A percentile compares a stretch with the other conserved stretches of the same genome.
phyloP scores from a whole-genome alignment of 2,888 invertebrate genomes.

The Kryphioiulus occultus region DNA sequence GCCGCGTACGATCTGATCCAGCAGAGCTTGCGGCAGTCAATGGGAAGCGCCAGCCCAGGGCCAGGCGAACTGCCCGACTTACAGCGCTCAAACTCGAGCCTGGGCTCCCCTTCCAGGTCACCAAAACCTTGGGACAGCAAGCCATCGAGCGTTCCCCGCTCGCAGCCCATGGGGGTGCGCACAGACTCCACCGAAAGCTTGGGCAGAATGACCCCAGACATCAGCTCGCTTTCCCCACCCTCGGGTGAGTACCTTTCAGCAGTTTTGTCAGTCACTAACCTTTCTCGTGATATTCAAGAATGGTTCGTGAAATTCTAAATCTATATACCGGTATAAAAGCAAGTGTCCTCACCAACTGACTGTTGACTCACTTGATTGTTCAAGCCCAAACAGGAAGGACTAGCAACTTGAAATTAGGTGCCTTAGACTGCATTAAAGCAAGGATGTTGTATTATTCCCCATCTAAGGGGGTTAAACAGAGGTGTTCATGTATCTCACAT shows the following conservation, averaged over 20 bases:
- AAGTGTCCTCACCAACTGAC: too few species aligned
- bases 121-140: slow-evolving; percentile 40
- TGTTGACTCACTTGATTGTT: too few species aligned
- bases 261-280: too few species aligned
- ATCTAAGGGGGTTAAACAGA: too few species aligned
- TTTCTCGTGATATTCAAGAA: too few species aligned
- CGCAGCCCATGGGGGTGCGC: slow-evolving; percentile 85
- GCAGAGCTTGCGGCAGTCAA: slow-evolving; percentile 57
- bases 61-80: slow-evolving; percentile 35
- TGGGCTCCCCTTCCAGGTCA: slow-evolving; percentile 46
- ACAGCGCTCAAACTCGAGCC: slow-evolving; percentile 2
- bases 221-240: slow-evolving; percentile 91
- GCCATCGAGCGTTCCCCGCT: slow-evolving; percentile 72
- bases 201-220: slow-evolving; percentile 71
- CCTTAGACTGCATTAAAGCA: too few species aligned
- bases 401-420: too few species aligned
- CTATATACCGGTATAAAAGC: too few species aligned
- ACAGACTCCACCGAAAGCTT: slow-evolving; percentile 60
- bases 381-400: too few species aligned
- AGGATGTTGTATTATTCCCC: too few species aligned
- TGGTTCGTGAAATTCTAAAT: too few species aligned
- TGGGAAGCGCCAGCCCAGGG: slow-evolving; percentile 37
- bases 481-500: too few species aligned
- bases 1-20: slow-evolving; percentile 66
- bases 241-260: slow-evolving; percentile 65